Percentiles rank a stretch among this genome's conserved stretches.
Conservation (phyloP, 2,888 invertebrate genomes). For the Agonopterix arenella region DNA sequence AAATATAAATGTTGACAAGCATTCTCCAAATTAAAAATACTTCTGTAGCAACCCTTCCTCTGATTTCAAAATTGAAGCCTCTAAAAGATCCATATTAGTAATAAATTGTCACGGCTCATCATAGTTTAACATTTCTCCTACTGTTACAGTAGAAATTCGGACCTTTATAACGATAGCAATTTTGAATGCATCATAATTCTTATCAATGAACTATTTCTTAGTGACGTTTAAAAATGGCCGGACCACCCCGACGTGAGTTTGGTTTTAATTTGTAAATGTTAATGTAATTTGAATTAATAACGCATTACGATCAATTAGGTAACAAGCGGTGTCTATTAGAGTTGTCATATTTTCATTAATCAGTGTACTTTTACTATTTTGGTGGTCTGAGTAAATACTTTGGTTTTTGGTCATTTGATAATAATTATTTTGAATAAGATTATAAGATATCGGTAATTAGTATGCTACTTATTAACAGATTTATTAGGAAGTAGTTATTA, state of each 20-base stretch:
- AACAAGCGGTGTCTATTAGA: slow-evolving; percentile 37
- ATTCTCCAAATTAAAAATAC: too few species aligned
- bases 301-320: slow-evolving; percentile 49
- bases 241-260: slow-evolving; percentile 47
- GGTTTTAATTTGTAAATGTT: slow-evolving; percentile 25
- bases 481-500: too few species aligned
- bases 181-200: slow-evolving; percentile 46
- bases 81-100: slow-evolving; percentile 11
- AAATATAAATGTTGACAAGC: too few species aligned
- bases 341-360: slow-evolving; percentile 27
- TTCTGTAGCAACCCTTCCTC: too few species aligned
- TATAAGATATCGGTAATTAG: too few species aligned
- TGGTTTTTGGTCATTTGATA: too few species aligned
- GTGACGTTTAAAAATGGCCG: slow-evolving; percentile 21
- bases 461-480: too few species aligned
- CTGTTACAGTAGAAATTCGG: slow-evolving; percentile 43
- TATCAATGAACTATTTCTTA: slow-evolving; percentile 24
- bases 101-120: slow-evolving; percentile 59
- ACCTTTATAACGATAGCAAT: slow-evolving; percentile 42
- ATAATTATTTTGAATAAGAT: too few species aligned
- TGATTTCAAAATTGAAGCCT: too few species aligned
- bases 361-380: slow-evolving; percentile 23
- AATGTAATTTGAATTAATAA: slow-evolving; percentile 53
- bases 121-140: slow-evolving; percentile 28
- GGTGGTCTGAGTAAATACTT: slow-evolving; percentile 29